A percentile compares a stretch with the other conserved stretches of the same genome.
phyloP scores from a whole-genome alignment of 2,113 vertebrate genomes.

The Onychorhynchus coronatus region DNA sequence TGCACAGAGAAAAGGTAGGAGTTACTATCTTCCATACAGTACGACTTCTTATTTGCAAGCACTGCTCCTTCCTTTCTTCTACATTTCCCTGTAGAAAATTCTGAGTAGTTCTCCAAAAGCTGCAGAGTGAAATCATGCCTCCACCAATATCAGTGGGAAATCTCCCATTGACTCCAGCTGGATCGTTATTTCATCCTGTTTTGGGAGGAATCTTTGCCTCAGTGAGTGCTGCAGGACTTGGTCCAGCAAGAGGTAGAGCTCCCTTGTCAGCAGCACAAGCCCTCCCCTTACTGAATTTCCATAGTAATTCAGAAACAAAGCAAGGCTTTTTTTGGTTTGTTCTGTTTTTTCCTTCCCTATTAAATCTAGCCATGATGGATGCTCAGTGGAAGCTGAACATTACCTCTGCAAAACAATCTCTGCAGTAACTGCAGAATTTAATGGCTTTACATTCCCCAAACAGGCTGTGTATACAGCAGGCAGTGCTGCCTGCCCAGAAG shows the following conservation, averaged over 20 bases:
- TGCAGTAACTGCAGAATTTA: constrained; percentile 28
- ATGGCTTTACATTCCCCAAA: neutral
- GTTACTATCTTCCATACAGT: neutral
- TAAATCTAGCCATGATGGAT: neutral
- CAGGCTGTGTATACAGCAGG: neutral
- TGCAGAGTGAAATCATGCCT: neutral
- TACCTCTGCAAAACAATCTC: constrained; percentile 26
- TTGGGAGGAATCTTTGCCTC: neutral
- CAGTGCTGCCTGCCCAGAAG: constrained; percentile 9
- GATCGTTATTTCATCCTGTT: neutral
- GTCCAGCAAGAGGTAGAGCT: neutral
- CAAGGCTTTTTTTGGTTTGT: neutral
- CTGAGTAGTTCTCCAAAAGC: neutral
- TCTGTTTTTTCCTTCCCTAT: neutral
- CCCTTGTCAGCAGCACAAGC: neutral
- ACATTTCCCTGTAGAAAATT: neutral
- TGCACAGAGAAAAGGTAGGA: neutral
- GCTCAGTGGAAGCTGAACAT: neutral
- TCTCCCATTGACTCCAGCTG: neutral
- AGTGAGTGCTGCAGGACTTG: neutral
- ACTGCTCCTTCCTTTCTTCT: neutral
- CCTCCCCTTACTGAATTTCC: neutral
- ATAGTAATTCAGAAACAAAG: neutral
- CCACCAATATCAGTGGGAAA: neutral
- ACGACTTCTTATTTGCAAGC: neutral